A percentile compares a stretch with the other conserved stretches of the same genome.
Evolutionary conservation across 2,888 invertebrate genomes (phyloP).

Genomic region (Teleogryllus oceanicus): DNA sequence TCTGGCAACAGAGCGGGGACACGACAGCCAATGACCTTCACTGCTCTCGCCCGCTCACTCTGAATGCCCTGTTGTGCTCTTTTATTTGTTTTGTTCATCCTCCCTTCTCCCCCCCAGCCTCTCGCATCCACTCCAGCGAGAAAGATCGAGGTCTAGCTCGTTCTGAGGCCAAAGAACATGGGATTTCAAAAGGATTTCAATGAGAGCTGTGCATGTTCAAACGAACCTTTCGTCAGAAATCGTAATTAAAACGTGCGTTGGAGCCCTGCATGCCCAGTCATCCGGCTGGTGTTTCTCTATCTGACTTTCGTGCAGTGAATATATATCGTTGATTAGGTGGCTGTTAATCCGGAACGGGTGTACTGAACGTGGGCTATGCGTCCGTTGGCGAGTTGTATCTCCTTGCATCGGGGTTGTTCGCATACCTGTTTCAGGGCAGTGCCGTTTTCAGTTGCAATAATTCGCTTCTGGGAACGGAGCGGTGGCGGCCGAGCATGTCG

Average conservation of each 20-base stretch:
- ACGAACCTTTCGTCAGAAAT: not conserved
- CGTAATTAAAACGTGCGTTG: not conserved
- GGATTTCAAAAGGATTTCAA: conserved; percentile 9
- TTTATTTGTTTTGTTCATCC: not conserved
- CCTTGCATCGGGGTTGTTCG: too few relatives aligned
- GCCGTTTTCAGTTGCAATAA: too few relatives aligned
- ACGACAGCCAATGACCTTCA: conserved; percentile 18
- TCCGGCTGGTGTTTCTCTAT: too few relatives aligned
- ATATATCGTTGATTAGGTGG: too few relatives aligned
- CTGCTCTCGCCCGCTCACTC: conserved; percentile 8
- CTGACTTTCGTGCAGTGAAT: too few relatives aligned
- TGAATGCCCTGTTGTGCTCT: conserved; percentile 18
- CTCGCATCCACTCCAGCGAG: conserved; percentile 6
- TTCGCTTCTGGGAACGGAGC: too few relatives aligned
- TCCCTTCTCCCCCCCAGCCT: not conserved
- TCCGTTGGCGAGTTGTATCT: too few relatives aligned
- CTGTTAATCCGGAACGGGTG: too few relatives aligned
- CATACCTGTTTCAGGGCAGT: too few relatives aligned
- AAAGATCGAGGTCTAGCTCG: not conserved
- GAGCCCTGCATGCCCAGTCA: not conserved
- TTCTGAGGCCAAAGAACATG: conserved; percentile 4
- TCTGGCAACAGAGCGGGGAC: conserved; percentile 10
- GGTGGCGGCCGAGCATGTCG: too few relatives aligned
- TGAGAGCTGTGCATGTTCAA: not conserved
- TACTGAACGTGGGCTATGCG: too few relatives aligned